phyloP scores from a whole-genome alignment of 2,113 vertebrate species.

The Mungos mungo region DNA sequence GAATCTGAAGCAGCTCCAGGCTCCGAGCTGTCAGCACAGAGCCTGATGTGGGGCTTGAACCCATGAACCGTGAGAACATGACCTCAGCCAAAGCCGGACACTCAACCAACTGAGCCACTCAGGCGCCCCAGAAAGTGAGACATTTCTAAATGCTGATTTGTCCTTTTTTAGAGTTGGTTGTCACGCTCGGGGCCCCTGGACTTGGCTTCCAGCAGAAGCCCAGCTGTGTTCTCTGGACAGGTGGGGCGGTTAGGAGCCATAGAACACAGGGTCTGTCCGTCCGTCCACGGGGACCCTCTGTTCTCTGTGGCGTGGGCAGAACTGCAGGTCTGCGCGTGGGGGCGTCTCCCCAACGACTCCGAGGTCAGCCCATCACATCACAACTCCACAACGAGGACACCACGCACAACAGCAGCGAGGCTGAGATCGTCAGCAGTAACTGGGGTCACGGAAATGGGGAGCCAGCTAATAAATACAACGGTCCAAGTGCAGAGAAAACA shows the following conservation, averaged over 20 bases:
- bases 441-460: rapidly evolving
- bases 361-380: too few species aligned
- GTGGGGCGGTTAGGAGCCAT: rapidly evolving
- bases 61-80: too few species aligned
- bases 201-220: background rate
- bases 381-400: background rate
- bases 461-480: rapidly evolving
- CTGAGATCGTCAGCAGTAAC: rapidly evolving
- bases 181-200: rapidly evolving
- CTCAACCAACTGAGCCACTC: too few species aligned
- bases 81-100: too few species aligned
- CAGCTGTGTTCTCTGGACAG: rapidly evolving
- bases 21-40: too few species aligned
- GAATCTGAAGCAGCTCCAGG: too few species aligned
- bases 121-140: too few species aligned
- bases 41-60: too few species aligned
- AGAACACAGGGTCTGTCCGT: rapidly evolving
- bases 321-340: rapidly evolving
- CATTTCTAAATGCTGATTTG: rapidly evolving
- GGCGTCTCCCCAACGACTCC: background rate
- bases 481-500: background rate
- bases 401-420: rapidly evolving
- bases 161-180: too few species aligned
- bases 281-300: rapidly evolving
- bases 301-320: rapidly evolving